Percentiles rank a stretch among this genome's conserved stretches.
Evolutionary conservation across 2,888 invertebrate genomes (phyloP).

Genomic region (Prionchulus punctatus): DNA sequence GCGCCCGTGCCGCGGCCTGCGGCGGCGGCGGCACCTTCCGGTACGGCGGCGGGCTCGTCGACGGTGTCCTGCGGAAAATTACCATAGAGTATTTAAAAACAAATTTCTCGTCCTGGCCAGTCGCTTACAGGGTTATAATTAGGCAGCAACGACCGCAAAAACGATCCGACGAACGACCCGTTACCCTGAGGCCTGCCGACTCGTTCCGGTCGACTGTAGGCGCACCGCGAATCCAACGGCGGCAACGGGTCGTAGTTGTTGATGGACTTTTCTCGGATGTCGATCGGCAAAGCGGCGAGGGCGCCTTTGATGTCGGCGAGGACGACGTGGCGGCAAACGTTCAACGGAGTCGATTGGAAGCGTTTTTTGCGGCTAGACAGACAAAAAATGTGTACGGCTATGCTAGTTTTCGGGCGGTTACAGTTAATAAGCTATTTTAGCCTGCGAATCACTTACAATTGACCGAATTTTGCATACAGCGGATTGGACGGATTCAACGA

Average conservation of each 20-base stretch:
- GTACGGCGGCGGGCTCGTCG: background rate
- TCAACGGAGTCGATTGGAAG: slow-evolving; percentile 49
- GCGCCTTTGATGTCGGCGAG: slow-evolving; percentile 55
- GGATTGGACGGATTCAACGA: no score
- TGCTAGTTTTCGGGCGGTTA: no score
- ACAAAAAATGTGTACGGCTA: no score
- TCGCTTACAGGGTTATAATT: slow-evolving; percentile 33
- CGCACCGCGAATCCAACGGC: slow-evolving; percentile 29
- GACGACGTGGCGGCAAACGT: slow-evolving; percentile 52
- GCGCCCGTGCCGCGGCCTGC: slow-evolving; percentile 19
- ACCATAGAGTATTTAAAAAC: background rate
- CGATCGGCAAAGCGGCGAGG: slow-evolving; percentile 41
- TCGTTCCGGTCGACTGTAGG: slow-evolving; percentile 25
- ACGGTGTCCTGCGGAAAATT: no score
- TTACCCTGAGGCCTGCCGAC: background rate
- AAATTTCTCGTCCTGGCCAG: background rate
- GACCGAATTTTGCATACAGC: no score
- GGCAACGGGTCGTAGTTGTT: slow-evolving; percentile 33
- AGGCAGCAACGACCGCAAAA: slow-evolving; percentile 33
- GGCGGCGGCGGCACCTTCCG: slow-evolving; percentile 17
- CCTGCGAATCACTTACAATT: no score
- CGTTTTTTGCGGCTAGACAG: slow-evolving; percentile 41
- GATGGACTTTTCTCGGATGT: slow-evolving; percentile 23
- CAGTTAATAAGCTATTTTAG: no score
- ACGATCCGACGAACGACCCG: slow-evolving; percentile 24